phyloP scores from a whole-genome alignment of 1,140 invertebrate species.

The Brachystomella parvula region DNA sequence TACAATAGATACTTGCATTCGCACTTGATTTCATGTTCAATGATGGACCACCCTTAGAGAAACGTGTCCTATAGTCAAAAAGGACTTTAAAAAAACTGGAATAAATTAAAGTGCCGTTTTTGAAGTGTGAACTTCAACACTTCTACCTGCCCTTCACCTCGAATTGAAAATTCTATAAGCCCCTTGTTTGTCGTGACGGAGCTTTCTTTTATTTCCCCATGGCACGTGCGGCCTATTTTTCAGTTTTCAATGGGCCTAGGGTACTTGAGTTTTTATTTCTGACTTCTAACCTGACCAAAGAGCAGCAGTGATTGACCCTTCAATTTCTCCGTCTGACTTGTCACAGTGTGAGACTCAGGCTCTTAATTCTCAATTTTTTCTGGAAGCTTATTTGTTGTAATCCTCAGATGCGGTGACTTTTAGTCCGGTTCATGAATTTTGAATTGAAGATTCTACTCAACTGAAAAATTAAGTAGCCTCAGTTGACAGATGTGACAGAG shows the following conservation, averaged over 20 bases:
- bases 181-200: background rate
- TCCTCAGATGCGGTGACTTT: constrained; percentile 5
- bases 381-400: too few relatives aligned
- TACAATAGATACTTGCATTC: too few relatives aligned
- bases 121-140: constrained; percentile 9
- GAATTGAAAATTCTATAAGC: background rate
- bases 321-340: background rate
- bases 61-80: background rate
- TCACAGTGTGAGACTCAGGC: background rate
- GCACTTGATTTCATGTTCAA: too few relatives aligned
- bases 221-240: background rate
- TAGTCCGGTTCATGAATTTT: background rate
- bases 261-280: background rate
- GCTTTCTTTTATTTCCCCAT: background rate
- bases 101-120: background rate
- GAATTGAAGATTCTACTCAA: background rate
- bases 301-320: background rate
- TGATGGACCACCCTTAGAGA: too few relatives aligned
- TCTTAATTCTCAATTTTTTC: background rate
- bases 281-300: background rate
- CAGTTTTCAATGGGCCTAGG: background rate
- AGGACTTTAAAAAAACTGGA: background rate
- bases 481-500: constrained; percentile 4
- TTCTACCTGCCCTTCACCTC: background rate
- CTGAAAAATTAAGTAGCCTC: background rate